Percentiles rank a stretch among this genome's conserved stretches.
These are phyloP conservation scores for Hemaris fuciformis DNA, from an alignment of 2,888 invertebrate genomes.

Conservation along the genomic window DNA sequence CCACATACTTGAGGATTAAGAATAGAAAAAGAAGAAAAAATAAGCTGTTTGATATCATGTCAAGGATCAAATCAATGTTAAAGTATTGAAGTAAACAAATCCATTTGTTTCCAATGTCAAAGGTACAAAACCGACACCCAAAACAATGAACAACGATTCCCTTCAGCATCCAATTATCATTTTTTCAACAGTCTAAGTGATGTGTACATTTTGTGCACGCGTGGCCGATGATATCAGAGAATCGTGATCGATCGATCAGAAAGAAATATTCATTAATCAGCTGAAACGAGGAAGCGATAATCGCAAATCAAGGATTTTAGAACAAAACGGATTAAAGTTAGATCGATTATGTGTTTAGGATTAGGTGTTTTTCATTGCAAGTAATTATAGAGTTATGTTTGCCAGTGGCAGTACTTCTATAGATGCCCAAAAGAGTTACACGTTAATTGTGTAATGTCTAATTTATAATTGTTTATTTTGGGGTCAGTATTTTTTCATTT, in stretches of 20 bases:
- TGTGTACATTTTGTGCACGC: not conserved
- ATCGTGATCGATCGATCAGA: conserved; percentile 31
- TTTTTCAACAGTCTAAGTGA: not conserved
- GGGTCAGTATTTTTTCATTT: too few relatives aligned
- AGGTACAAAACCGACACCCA: not conserved
- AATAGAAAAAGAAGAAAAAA: too few relatives aligned
- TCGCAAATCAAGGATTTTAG: not conserved
- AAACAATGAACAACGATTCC: not conserved
- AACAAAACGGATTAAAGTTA: not conserved
- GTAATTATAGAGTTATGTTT: not conserved
- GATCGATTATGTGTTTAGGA: not conserved
- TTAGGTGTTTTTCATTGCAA: not conserved
- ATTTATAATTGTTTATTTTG: too few relatives aligned
- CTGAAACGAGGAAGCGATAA: conserved; percentile 32
- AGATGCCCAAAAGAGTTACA: too few relatives aligned
- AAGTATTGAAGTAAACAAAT: conserved; percentile 1
- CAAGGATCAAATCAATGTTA: not conserved
- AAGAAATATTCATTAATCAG: conserved; percentile 37
- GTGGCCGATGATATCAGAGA: not conserved
- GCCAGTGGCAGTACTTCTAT: too few relatives aligned
- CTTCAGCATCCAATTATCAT: not conserved
- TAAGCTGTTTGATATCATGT: too few relatives aligned
- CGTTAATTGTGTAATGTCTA: too few relatives aligned
- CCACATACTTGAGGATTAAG: too few relatives aligned
- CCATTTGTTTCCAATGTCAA: not conserved